Evolutionary conservation across 2,888 invertebrate genomes (phyloP), one percentile per base, ranked within the genome.

Genomic region (Monochamus alternatus): DNA sequence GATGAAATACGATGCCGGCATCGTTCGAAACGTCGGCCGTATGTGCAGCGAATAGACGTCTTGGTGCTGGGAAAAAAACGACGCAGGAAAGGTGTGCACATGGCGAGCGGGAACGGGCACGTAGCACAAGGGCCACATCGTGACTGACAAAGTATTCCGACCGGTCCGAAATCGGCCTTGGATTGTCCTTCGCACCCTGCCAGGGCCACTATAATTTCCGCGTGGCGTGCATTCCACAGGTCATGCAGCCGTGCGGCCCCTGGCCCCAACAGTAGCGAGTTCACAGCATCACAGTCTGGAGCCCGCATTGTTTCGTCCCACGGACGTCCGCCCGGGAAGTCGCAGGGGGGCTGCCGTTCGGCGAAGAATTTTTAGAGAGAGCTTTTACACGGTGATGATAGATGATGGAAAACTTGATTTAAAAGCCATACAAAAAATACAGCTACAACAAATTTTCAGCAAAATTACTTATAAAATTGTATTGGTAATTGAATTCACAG

Each of bases 121-220:
- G 83, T 88, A 87, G 85, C 88, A 88, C 86, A 87, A 87, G 86
- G 87, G 87, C 87, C 87, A 88, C 87, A 87, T 86, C 85, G 85
- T 86, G 84, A 85, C 84, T 84, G 81, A 74, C 65, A 60, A 60
- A 60, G 55, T n/a, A 51, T 38, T 60, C 76, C 66, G 74, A 72
- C 71, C 73, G 75, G 75, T 74, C 14, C 51, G 32, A 38, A 60
- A 38, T 60, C 32, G 38, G 87, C 87, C 87, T 87, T 87, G 87
- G 85, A 82, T 83, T 87, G 88, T 88, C 88, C 88, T 88, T 88
- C 87, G 86, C 85, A 86, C 87, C 87, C 86, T 84, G 81, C 82
- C 82, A 74, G 78, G 60, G 60, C 60, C 60, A 85, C 86, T 85
- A 85, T 87, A 87, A 87, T 88, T 87, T 88, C 88, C 88, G 87